Percentiles rank a stretch among this genome's conserved stretches.
Evolutionary conservation across 2,888 invertebrate species (phyloP).

Genomic region (Iselma pallidipennis): DNA sequence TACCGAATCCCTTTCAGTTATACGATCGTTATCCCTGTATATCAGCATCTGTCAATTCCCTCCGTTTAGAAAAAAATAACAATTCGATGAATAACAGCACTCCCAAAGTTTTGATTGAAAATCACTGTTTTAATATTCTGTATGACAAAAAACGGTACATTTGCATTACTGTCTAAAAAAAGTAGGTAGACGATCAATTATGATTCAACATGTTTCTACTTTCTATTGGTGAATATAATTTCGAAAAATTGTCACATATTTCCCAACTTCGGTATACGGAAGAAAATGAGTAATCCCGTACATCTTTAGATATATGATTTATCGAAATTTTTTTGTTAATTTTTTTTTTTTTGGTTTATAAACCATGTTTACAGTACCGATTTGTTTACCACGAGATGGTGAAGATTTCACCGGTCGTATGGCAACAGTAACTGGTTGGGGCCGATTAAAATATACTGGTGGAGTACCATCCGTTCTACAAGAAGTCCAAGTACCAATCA

Average conservation of each 20-base stretch:
- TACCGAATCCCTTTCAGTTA: not conserved
- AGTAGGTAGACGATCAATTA: constrained; percentile 24
- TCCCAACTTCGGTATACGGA: not conserved
- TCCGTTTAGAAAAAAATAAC: too few species aligned
- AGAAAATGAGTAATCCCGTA: not conserved
- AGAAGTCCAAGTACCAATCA: constrained; percentile 90
- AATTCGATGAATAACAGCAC: not conserved
- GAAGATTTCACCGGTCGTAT: constrained; percentile 83
- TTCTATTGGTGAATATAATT: constrained; percentile 19
- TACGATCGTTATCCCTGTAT: too few species aligned
- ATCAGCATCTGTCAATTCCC: too few species aligned
- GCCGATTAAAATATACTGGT: constrained; percentile 86
- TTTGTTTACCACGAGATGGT: constrained; percentile 82
- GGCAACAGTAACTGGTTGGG: constrained; percentile 93
- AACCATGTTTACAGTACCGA: constrained; percentile 68
- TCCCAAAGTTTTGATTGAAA: not conserved
- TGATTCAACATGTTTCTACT: constrained; percentile 19
- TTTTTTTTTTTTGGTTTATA: not conserved
- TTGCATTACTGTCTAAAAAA: constrained; percentile 3
- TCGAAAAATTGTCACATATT: constrained; percentile 7
- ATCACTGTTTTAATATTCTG: not conserved
- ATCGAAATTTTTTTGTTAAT: not conserved
- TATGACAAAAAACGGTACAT: not conserved
- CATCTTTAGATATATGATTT: not conserved
- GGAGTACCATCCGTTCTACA: constrained; percentile 88